Base-by-base conservation (phyloP, 2,797 vertebrate genomes). In the Sebastolobus altivelis region DNA sequence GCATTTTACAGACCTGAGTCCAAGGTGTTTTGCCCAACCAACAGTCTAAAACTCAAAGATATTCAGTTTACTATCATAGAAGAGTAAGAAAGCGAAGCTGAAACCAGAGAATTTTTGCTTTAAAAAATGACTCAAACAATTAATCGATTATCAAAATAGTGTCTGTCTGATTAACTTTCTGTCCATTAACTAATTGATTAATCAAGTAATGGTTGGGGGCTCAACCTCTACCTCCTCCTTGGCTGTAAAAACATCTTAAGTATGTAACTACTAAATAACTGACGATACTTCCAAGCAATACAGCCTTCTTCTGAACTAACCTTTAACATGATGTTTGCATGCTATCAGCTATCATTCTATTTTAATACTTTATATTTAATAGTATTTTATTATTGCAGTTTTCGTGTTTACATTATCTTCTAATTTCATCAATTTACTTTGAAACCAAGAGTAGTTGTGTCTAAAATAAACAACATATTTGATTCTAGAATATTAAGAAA, bases 401-500 rank as follows among this genome's bases (percentile, higher is more conserved):
- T 46, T 22, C 38, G 10, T 62, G 12, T 65, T 61, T 14, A 29
- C 11, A 63, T 16, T 29, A 29, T n/a, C 6, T 27, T 38, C 11
- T 25, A 43, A 62, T 20, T 46, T 16, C 6, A 4, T 66, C 49
- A 22, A 69, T 72, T 81, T 27, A 18, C 25, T 16, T 29, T 69
- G 6, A 55, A 27, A 52, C 6, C 2, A 31, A 22, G 33, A 69
- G 13, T 37, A 22, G 22, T 2, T 61, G 54, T 46, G 55, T 33
- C 56, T 29, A 40, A 75, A 83, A 83, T 71, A 77, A 71, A 27
- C 31, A 16, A 35, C 37, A 31, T 12, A 31, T 79, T 88, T 56
- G n/a, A 86, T 72, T 49, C 5, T 27, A 40, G 46, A 74, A 65
- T 66, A 73, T 54, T 8, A 49, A 67, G 14, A 35, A 35, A 43